Evolutionary conservation across 2,113 vertebrate species (phyloP).

Genomic region (Gnathonemus longibarbis): DNA sequence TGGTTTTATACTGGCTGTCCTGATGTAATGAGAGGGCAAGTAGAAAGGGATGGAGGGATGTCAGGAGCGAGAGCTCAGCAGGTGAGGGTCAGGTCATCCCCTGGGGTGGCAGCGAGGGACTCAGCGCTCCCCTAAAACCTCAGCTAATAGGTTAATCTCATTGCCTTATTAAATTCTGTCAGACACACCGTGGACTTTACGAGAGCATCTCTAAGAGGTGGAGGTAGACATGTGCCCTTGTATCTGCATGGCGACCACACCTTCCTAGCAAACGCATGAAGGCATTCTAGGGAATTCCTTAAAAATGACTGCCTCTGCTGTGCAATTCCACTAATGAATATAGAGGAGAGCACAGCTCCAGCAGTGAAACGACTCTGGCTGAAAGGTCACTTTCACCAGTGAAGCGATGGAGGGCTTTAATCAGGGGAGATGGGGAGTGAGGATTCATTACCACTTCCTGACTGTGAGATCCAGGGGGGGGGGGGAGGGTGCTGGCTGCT

Average conservation of each 20-base stretch:
- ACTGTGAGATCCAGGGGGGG: neutral
- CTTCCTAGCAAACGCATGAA: neutral
- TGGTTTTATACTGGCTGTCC: neutral
- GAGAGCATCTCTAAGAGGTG: conserved; percentile 17
- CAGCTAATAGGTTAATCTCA: conserved; percentile 38
- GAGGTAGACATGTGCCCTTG: conserved; percentile 10
- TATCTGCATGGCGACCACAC: neutral
- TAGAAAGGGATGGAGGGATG: neutral
- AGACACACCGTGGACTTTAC: conserved; percentile 28
- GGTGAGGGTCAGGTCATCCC: neutral
- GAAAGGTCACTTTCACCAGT: conserved; percentile 28
- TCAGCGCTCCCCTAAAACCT: conserved; percentile 19
- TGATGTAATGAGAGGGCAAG: neutral
- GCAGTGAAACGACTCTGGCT: conserved; percentile 1
- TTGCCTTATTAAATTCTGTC: conserved; percentile 37
- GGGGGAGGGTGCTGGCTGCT: conserved; percentile 27
- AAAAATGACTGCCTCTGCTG: neutral
- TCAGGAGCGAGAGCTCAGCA: neutral
- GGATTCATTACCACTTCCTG: conserved; percentile 25
- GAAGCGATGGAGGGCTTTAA: conserved; percentile 18
- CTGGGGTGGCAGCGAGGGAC: neutral
- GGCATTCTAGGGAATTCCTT: neutral
- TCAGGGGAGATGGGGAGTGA: conserved; percentile 22
- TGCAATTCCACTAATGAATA: neutral
- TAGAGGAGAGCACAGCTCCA: neutral